Evolutionary conservation across 2,113 vertebrate genomes (phyloP), one percentile per base, ranked within the genome.

Genomic region (Xiphophorus hellerii): DNA sequence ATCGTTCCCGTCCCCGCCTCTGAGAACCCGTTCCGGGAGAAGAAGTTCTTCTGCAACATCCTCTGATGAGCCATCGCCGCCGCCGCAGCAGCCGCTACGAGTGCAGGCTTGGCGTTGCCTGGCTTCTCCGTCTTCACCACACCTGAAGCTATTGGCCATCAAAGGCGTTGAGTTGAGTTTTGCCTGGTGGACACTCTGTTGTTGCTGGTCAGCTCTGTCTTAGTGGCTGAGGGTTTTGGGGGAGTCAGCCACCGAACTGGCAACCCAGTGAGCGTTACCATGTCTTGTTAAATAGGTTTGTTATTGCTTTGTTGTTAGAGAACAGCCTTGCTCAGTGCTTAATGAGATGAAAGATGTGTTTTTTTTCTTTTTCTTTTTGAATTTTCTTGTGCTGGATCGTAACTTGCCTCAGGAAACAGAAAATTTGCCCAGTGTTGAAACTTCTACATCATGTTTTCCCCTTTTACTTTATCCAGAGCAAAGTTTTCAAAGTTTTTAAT

Each of bases 21-120:
- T 0, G 98, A 99, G 95, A 99, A 99, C 94, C 98, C 98, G 5
- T 99, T 99, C 94, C 92, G 97, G 81, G 97, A 99, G 97, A 99
- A 99, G 95, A 99, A 99, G 94, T 96, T 99, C 90, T 98, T 99
- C 92, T 99, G 98, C 90, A 96, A 94, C 93, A 98, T 99, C 89
- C 97, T 99, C 93, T 99, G 94, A 97, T 89, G 92, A 83, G 48
- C 33, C 37, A 44, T 79, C 11, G 35, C 58, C 35, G 35, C 80
- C 77, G 67, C 78, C 11, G 31, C 58, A 30, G 35, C 80, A 77
- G 67, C 78, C 61, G 70, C 39, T 28, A 66, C 7, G 62, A 83
- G 74, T 80, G 76, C 84, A 74, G 89, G 84, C 87, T 78, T 67
- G 87, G 71, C 78, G 87, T 86, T 84, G 88, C 89, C 90, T 88